Percentiles rank a stretch among this genome's conserved stretches.
Evolutionary conservation across 1,140 invertebrate species (phyloP).

Genomic region (Euborellia annulipes): DNA sequence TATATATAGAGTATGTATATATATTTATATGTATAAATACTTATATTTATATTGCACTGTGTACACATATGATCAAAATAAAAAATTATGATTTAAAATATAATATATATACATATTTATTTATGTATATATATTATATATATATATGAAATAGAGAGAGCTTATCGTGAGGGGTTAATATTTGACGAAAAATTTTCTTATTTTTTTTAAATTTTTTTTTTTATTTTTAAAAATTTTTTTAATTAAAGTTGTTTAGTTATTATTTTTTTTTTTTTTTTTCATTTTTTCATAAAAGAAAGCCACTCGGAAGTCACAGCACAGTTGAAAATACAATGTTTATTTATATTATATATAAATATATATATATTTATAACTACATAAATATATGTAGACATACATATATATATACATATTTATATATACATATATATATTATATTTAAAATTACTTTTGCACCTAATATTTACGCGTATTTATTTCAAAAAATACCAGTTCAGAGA

Average conservation of each 20-base stretch:
- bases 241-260: background rate
- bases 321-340: conserved; percentile 5
- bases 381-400: background rate
- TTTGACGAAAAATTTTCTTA: background rate
- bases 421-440: background rate
- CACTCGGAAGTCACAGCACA: conserved; percentile 12
- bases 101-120: too few relatives aligned
- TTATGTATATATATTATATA: background rate
- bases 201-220: conserved; percentile 6
- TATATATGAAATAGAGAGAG: background rate
- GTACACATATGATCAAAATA: too few relatives aligned
- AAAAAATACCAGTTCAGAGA: too few relatives aligned
- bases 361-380: background rate
- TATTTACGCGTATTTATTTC: background rate
- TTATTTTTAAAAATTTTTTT: conserved; percentile 3
- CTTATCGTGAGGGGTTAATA: background rate
- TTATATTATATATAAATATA: background rate
- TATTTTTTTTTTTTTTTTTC: background rate
- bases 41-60: too few relatives aligned
- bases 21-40: too few relatives aligned
- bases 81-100: too few relatives aligned
- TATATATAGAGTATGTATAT: too few relatives aligned
- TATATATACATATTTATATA: background rate
- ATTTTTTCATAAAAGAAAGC: conserved; percentile 8
- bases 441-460: conserved; percentile 1